Base-by-base conservation (phyloP, 2,797 vertebrate genomes). In the Dromococcyx pavoninus region DNA sequence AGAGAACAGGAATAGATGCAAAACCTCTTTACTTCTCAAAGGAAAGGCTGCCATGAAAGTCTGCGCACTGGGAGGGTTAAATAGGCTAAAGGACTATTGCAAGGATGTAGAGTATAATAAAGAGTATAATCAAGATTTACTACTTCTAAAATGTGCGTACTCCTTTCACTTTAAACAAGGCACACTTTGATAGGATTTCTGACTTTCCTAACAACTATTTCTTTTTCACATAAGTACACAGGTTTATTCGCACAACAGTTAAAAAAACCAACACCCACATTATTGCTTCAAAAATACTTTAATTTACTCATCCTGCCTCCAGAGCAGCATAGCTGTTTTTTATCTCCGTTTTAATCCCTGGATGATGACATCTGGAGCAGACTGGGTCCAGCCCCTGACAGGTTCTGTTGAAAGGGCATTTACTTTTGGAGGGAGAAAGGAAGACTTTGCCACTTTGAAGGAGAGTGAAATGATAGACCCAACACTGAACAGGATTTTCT, bases 31-130 rank as follows among this genome's bases (percentile, higher is more conserved):
- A 50, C 66, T 48, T 62, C 25, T 35, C 12, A 35, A 12, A 54
- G n/a, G 67, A 62, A 43, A 73, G 69, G 50, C 44, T 87, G 61
- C 44, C 37, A 9, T 50, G 30, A 80, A 80, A 77, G 57, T 44
- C 54, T 6, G 5, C 15, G 17, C 1, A 0, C 28, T 44, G 11
- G 15, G 0, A 0, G 21, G 8, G 25, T 60, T 9, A 44, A 71
- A 33, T 27, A 46, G 86, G 54, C 64, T 24, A 51, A 61, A 94
- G 37, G 44, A 74, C 43, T 56, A 50, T 2, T 27, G 51, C 19
- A 8, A 58, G 76, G 44, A 5, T 66, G 67, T 14, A 13, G 16
- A 41, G 9, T 12, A 5, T 43, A 23, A 71, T 33, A n/a, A n/a
- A 12, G 16, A 37, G 8, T 14, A 5, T 43, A 23, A 71, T 32